phyloP scores from a whole-genome alignment of 2,888 invertebrate genomes.

The Ormyrus labotus region DNA sequence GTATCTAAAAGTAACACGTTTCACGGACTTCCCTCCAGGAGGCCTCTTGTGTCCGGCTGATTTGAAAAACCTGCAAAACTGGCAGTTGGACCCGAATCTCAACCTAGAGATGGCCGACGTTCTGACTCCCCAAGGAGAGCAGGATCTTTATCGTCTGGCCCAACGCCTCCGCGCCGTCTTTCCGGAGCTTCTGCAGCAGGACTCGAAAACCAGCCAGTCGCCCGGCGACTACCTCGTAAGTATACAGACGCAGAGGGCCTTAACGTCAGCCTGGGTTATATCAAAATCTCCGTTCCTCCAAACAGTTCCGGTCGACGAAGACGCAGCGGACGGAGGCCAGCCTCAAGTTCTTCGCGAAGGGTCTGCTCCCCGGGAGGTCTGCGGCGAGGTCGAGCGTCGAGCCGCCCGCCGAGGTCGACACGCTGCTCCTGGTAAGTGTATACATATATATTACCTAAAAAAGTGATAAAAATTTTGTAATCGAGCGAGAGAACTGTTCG shows the following conservation, averaged over 20 bases:
- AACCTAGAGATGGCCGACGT: conserved; percentile 78
- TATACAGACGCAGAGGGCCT: too few species aligned
- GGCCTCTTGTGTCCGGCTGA: conserved; percentile 80
- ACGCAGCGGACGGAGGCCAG: conserved; percentile 79
- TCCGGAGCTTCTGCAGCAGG: conserved; percentile 77
- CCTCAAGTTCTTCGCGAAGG: conserved; percentile 81
- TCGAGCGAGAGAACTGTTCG: conserved; percentile 58
- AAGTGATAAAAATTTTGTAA: conserved; percentile 1
- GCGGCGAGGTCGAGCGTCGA: too few species aligned
- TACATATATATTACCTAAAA: background rate
- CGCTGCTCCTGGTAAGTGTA: conserved; percentile 71
- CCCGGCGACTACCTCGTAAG: conserved; percentile 63
- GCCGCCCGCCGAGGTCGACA: conserved; percentile 68
- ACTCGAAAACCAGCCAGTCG: conserved; percentile 64
- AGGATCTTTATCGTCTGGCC: conserved; percentile 82
- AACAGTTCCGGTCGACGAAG: conserved; percentile 81
- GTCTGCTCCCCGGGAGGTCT: conserved; percentile 77
- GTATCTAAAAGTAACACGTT: too few species aligned
- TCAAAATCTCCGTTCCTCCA: background rate
- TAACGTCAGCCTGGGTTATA: too few species aligned
- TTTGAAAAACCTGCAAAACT: conserved; percentile 79
- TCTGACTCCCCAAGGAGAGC: conserved; percentile 79
- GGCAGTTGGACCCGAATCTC: conserved; percentile 82
- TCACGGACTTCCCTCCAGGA: background rate
- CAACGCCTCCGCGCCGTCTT: conserved; percentile 81